These are phyloP conservation scores for Plecturocebus donacophilus DNA, from an alignment of 2,113 vertebrate genomes.

Conservation along the genomic window DNA sequence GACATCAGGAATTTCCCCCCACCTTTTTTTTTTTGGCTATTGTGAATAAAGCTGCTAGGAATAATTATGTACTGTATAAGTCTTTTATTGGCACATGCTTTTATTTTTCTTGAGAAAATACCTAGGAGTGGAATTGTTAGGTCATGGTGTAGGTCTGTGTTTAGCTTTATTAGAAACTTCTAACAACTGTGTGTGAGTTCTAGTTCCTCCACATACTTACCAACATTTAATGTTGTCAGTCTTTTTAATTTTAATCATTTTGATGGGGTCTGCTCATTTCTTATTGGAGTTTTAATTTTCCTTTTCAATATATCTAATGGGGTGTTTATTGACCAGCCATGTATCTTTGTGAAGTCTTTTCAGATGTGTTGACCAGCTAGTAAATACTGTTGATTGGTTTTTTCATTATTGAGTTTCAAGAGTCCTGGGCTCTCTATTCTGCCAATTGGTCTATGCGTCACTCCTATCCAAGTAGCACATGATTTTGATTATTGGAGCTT, in stretches of 20 bases:
- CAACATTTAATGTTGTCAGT: neutral
- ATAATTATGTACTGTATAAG: neutral
- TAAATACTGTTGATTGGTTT: neutral
- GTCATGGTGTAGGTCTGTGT: rapidly evolving
- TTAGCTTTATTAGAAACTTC: neutral
- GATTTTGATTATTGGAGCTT: neutral
- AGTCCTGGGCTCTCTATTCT: neutral
- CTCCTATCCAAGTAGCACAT: too few relatives aligned
- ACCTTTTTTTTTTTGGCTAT: too few relatives aligned
- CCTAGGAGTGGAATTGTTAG: neutral
- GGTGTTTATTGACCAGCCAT: neutral
- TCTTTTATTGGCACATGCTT: neutral
- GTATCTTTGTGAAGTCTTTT: neutral
- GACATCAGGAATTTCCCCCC: neutral
- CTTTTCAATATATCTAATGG: neutral
- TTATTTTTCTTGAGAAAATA: neutral
- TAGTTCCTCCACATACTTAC: too few relatives aligned
- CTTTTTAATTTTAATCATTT: neutral
- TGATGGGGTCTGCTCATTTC: neutral
- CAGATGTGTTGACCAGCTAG: neutral
- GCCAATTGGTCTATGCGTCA: neutral
- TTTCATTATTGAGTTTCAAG: neutral
- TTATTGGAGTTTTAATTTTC: neutral
- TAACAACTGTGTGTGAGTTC: rapidly evolving
- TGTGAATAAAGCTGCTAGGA: neutral